These are phyloP conservation scores for Schizothorax lantsangensis DNA, from an alignment of 2,797 vertebrate species.

Conservation along the genomic window DNA sequence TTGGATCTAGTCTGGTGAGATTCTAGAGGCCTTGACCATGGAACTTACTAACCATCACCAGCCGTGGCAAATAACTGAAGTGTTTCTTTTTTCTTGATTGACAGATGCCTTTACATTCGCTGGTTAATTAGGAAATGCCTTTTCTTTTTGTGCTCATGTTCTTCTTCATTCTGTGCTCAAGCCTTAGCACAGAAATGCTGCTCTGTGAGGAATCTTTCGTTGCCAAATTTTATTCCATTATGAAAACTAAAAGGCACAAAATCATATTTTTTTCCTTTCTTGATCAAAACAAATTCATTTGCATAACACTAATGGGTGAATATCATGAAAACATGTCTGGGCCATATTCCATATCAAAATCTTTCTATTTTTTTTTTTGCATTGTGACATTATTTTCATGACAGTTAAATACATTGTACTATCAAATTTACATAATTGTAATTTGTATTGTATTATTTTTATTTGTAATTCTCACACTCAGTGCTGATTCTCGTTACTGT, in stretches of 20 bases:
- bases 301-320: slow-evolving; percentile 1
- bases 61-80: background rate
- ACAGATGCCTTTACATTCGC: background rate
- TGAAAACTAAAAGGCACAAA: background rate
- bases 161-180: background rate
- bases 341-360: background rate
- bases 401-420: background rate
- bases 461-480: background rate
- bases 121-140: slow-evolving; percentile 11
- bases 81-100: background rate
- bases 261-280: background rate
- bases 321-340: background rate
- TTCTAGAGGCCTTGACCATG: slow-evolving; percentile 2
- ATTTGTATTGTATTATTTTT: background rate
- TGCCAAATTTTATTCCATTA: slow-evolving; percentile 61
- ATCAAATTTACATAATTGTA: background rate
- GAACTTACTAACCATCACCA: background rate
- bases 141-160: background rate
- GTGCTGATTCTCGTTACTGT: background rate
- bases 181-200: background rate
- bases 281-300: background rate
- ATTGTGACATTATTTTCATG: background rate
- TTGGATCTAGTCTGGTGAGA: background rate
- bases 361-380: too few species aligned
- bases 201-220: slow-evolving; percentile 39